Base-by-base conservation (phyloP, 2,888 invertebrate species). In the Sesia bembeciformis region DNA sequence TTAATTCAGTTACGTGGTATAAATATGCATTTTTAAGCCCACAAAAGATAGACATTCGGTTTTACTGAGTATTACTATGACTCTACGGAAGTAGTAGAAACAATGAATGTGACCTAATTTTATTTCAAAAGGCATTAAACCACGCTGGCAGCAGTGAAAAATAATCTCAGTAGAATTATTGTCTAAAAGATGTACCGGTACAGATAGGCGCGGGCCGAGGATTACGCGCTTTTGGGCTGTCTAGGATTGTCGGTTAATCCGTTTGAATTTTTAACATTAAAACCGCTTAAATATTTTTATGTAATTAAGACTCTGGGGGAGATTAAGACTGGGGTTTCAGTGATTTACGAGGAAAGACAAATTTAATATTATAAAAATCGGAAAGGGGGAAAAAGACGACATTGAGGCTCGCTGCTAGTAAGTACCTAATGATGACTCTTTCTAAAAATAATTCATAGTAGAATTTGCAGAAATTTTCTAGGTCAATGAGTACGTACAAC, bases 111-210 rank as follows among this genome's bases (percentile, higher is more conserved):
- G 75, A 76, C 77, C 77, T 80, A 80, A 84, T 81, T 83, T 76
- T 76, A 78, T 83, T 85, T 75, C 80, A 78, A 82, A 84, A 83
- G 83, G 81, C 82, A 83, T 85, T 85, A 82, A 85, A 84, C 84
- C 76, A 84, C 78, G 84, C 83, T 82, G 78, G 78, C 80, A 77
- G 66, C 78, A 84, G 78, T 84, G 84, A 84, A 84, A 84, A 85
- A 84, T 85, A 85, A 84, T 84, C 83, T 81, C 76, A 66, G 76
- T 74, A 74, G 68, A 85, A 84, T 84, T 84, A 86, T 84, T 79
- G 83, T 82, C 78, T 76, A 78, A 79, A 76, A 84, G 82, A 85
- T 82, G 82, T 81, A 76, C 75, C 72, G 66, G 66, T 72, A 65
- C 72, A 78, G 85, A 84, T 85, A 84, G 74, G 70, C 50, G 66